Evolutionary conservation across 1,140 invertebrate species (phyloP), one percentile per base, ranked within the genome.

Genomic region (Heterodera carotae): DNA sequence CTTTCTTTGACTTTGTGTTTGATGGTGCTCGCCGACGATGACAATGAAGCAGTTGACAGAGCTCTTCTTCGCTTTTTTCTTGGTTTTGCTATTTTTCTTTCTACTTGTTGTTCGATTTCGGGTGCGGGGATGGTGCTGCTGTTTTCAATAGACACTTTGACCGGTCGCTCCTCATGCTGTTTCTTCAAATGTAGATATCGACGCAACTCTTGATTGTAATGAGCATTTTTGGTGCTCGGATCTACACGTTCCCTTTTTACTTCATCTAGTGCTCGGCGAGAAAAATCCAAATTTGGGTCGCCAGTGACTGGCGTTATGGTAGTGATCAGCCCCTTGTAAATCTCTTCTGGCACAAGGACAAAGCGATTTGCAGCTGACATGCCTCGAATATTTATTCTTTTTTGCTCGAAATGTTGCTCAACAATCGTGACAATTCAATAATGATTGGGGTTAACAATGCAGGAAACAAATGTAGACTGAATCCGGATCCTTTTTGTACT

Each of bases 321-420:
- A 15, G 29, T 6, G 0, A 39, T 76, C n/a, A 76, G 27, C 25
- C 71, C 71, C 6, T 68, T n/a, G 31, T 76, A 76, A 39, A 76
- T 76, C 6, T 76, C 75, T 60, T 76, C 71, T n/a, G 75, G 75
- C 6, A 76, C 70, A 27, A 76, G 70, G 12, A 76, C n/a, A 43
- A 76, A 29, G 48, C 75, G 69, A 53, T 59, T 70, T 0, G 74
- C 71, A 53, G 75, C n/a, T n/a, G n/a, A n/a, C n/a, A n/a, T n/a
- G n/a, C 0, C 5, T 6, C 36, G 25, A 1, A 27, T 70, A 66
- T 12, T 75, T 8, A 10, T 39, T 39, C n/a, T n/a, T n/a, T n/a
- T n/a, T n/a, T n/a, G n/a, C n/a, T n/a, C n/a, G n/a, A n/a, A n/a
- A n/a, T n/a, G n/a, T n/a, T n/a, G n/a, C n/a, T n/a, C n/a, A n/a